These are phyloP conservation scores for Bombycilla garrulus DNA, from an alignment of 2,113 vertebrate species.

Conservation along the genomic window DNA sequence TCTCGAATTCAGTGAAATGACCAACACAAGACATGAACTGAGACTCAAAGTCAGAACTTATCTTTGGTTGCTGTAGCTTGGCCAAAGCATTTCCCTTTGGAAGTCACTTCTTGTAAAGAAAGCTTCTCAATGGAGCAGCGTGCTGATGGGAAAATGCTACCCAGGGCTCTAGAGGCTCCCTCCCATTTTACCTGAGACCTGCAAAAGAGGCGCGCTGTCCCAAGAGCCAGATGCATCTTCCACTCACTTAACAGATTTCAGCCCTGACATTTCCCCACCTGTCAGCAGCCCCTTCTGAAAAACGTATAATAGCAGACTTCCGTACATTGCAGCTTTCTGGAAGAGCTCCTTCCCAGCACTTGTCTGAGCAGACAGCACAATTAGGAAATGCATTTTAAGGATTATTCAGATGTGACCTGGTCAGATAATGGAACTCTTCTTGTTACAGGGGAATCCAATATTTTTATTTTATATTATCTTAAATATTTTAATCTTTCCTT, in stretches of 20 bases:
- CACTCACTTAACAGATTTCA: neutral
- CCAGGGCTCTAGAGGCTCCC: neutral
- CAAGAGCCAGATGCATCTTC: neutral
- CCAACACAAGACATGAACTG: neutral
- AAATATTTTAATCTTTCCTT: neutral
- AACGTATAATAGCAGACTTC: neutral
- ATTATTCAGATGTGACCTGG: neutral
- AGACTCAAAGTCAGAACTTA: neutral
- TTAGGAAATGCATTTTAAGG: neutral
- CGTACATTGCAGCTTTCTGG: neutral
- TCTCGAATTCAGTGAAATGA: neutral
- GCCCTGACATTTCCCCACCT: neutral
- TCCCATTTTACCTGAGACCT: neutral
- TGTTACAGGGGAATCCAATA: rapidly evolving
- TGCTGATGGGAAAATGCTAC: neutral
- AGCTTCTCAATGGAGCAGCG: neutral
- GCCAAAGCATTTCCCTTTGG: neutral
- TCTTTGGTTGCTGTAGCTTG: neutral
- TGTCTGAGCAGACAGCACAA: rapidly evolving
- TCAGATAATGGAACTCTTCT: neutral
- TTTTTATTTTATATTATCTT: neutral
- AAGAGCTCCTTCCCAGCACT: neutral
- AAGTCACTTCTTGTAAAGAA: neutral
- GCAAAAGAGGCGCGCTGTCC: rapidly evolving
- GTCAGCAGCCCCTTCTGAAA: neutral